phyloP scores from a whole-genome alignment of 2,888 invertebrate species.

The Trissolcus japonicus region DNA sequence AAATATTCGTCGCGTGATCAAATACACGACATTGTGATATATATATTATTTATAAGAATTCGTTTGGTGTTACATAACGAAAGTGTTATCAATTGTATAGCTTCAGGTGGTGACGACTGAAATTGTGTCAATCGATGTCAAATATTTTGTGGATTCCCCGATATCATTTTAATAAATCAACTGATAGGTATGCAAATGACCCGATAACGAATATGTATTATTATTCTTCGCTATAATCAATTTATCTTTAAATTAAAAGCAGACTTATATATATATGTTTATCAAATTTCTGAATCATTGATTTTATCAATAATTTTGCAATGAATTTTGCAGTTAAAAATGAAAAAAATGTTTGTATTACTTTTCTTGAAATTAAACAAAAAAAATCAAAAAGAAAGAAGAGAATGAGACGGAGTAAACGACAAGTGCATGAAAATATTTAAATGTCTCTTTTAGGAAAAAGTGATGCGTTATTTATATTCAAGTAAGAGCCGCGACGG shows the following conservation, averaged over 20 bases:
- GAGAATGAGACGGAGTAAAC: neutral
- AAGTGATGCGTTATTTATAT: slow-evolving; percentile 55
- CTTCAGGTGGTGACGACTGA: slow-evolving; percentile 37
- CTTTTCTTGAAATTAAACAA: neutral
- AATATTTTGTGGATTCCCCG: slow-evolving; percentile 46
- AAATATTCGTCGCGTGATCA: neutral
- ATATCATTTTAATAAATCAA: slow-evolving; percentile 45
- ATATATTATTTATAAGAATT: slow-evolving; percentile 24
- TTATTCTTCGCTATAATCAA: neutral
- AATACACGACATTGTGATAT: slow-evolving; percentile 10
- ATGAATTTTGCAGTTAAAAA: too few relatives aligned
- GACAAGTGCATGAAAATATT: neutral
- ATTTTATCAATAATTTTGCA: neutral
- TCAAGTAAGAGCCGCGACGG: slow-evolving; percentile 45
- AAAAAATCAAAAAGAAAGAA: neutral
- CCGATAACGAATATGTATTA: neutral
- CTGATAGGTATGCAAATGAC: slow-evolving; percentile 32
- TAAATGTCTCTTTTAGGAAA: slow-evolving; percentile 2
- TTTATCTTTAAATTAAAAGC: neutral
- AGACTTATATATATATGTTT: too few relatives aligned
- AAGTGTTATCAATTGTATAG: slow-evolving; percentile 41
- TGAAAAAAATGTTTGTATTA: neutral
- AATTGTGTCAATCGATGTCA: slow-evolving; percentile 45
- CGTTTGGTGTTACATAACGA: too few relatives aligned
- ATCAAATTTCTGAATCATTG: neutral